Evolutionary conservation across 1,140 invertebrate species (phyloP).

Genomic region (Trichonephila clavipes): DNA sequence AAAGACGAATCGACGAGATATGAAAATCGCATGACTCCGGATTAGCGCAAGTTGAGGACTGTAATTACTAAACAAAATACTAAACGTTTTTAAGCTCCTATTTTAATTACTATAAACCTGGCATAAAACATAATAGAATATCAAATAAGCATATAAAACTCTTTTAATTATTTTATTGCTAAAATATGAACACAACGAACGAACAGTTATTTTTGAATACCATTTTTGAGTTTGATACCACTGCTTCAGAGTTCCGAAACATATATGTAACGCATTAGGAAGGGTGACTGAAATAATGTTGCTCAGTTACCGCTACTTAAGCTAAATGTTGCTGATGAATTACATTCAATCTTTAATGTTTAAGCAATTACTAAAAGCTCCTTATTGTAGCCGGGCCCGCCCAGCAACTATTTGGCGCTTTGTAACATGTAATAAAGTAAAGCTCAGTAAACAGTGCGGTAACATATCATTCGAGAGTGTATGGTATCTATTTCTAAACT

Average conservation of each 20-base stretch:
- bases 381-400: constrained; percentile 40
- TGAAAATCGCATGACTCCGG: too few species aligned
- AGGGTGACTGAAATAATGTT: neutral
- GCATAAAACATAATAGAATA: too few species aligned
- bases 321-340: constrained; percentile 29
- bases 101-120: too few species aligned
- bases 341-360: neutral
- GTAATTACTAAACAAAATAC: too few species aligned
- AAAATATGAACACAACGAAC: neutral
- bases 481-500: neutral
- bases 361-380: constrained; percentile 51
- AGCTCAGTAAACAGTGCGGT: constrained; percentile 37
- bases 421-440: constrained; percentile 26
- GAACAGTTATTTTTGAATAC: neutral
- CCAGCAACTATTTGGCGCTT: constrained; percentile 67
- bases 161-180: neutral
- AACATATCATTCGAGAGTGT: neutral
- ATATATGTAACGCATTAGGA: neutral
- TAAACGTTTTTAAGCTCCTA: too few species aligned
- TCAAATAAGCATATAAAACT: neutral
- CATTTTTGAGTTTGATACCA: neutral
- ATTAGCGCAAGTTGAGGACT: too few species aligned
- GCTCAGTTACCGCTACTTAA: neutral
- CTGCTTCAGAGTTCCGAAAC: neutral
- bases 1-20: too few species aligned